A percentile compares a stretch with the other conserved stretches of the same genome.
These are phyloP conservation scores for Sminthurinus aureus DNA, from an alignment of 2,888 invertebrate species.

Conservation along the genomic window DNA sequence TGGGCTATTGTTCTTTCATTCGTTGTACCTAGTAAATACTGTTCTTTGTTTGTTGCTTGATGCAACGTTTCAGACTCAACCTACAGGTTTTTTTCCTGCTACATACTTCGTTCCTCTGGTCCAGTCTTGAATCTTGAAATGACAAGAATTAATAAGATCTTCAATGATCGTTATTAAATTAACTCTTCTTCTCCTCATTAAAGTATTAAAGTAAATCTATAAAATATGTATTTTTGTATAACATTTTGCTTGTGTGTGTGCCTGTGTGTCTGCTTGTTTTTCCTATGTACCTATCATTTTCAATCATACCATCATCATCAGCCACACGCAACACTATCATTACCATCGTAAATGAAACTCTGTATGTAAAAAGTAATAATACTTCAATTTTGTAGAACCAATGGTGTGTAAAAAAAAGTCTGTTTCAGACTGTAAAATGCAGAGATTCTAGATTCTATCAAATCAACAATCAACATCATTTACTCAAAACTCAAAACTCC, in stretches of 20 bases:
- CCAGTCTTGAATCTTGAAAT: slow-evolving; percentile 5
- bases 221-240: neutral
- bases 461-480: too few species aligned
- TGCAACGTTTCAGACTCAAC: neutral
- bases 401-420: too few species aligned
- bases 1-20: neutral
- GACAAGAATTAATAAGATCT: slow-evolving; percentile 27
- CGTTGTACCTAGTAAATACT: neutral
- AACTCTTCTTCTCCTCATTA: slow-evolving; percentile 24
- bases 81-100: slow-evolving; percentile 9
- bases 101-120: neutral
- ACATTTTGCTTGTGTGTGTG: slow-evolving; percentile 1
- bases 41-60: neutral
- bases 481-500: too few species aligned
- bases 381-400: too few species aligned
- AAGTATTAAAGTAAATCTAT: slow-evolving; percentile 5
- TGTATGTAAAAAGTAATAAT: too few species aligned
- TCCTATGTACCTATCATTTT: too few species aligned
- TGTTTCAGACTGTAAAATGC: too few species aligned
- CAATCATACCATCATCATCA: neutral
- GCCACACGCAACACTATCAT: neutral
- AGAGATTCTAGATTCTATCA: too few species aligned
- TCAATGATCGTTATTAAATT: slow-evolving; percentile 33
- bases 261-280: neutral
- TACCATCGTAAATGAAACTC: neutral